A percentile compares a stretch with the other conserved stretches of the same genome.
phyloP scores from a whole-genome alignment of 2,888 invertebrate genomes.

The Euphydryas editha region DNA sequence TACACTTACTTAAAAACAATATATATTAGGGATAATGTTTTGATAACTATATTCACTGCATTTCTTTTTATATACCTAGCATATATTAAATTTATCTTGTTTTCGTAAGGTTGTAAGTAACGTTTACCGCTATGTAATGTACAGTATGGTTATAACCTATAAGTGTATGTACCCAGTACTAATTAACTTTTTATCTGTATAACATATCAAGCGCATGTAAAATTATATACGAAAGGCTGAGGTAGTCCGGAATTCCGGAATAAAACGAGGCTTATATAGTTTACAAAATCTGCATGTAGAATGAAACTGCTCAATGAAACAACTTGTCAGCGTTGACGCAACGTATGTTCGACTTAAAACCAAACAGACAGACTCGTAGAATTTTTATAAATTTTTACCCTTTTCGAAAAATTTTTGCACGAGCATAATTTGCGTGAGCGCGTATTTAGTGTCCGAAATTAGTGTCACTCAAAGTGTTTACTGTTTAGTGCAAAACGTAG shows the following conservation, averaged over 20 bases:
- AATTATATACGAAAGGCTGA: constrained; percentile 71
- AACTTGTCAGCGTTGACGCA: constrained; percentile 55
- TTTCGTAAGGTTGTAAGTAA: constrained; percentile 73
- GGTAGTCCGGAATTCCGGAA: constrained; percentile 63
- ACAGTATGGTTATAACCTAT: constrained; percentile 66
- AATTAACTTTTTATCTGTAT: constrained; percentile 70
- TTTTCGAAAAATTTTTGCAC: constrained; percentile 70
- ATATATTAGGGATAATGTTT: constrained; percentile 78
- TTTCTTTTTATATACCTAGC: constrained; percentile 75
- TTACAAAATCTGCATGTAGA: constrained; percentile 42
- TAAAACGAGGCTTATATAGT: constrained; percentile 50
- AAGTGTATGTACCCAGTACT: constrained; percentile 77
- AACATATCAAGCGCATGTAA: constrained; percentile 81
- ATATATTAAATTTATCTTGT: constrained; percentile 65
- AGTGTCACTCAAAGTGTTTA: constrained; percentile 22
- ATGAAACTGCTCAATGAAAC: constrained; percentile 61
- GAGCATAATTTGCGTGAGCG: constrained; percentile 65
- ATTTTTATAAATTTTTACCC: constrained; percentile 74
- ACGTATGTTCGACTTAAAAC: constrained; percentile 57
- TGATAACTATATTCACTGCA: constrained; percentile 81
- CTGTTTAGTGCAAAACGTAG: constrained; percentile 38
- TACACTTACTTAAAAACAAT: constrained; percentile 65
- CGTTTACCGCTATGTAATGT: constrained; percentile 70
- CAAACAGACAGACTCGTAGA: constrained; percentile 61
- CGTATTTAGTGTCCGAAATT: constrained; percentile 44